Conservation (phyloP, 2,888 invertebrate species). For the Aphidoletes aphidimyza region DNA sequence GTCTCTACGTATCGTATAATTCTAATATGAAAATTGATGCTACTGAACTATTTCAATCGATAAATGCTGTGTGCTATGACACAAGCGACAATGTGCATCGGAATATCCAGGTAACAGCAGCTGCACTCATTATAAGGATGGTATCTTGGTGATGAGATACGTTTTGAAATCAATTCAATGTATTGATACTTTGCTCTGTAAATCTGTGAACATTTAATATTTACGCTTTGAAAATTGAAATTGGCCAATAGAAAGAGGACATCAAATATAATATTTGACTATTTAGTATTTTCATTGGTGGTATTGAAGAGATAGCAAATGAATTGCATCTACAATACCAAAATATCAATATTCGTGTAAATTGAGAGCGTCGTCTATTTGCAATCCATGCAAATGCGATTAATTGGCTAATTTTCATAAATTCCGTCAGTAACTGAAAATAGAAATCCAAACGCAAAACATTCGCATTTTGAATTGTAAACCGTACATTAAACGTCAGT, state of each 20-base stretch:
- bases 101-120: too few species aligned
- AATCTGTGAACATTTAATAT: neutral
- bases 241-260: neutral
- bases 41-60: neutral
- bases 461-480: neutral
- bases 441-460: neutral
- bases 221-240: neutral
- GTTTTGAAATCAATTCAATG: neutral
- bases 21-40: neutral
- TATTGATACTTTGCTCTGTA: neutral
- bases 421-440: slow-evolving; percentile 32
- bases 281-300: neutral
- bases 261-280: neutral
- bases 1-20: neutral
- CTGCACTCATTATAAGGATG: too few species aligned
- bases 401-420: neutral
- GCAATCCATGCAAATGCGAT: neutral
- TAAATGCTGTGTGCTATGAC: neutral
- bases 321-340: neutral
- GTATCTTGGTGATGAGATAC: too few species aligned
- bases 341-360: neutral
- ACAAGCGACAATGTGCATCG: neutral
- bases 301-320: too few species aligned
- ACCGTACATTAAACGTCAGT: neutral
- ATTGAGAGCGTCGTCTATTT: neutral